Percentiles rank a stretch among this genome's conserved stretches.
Conservation (phyloP, 2,888 invertebrate species). For the Taenaris catops region DNA sequence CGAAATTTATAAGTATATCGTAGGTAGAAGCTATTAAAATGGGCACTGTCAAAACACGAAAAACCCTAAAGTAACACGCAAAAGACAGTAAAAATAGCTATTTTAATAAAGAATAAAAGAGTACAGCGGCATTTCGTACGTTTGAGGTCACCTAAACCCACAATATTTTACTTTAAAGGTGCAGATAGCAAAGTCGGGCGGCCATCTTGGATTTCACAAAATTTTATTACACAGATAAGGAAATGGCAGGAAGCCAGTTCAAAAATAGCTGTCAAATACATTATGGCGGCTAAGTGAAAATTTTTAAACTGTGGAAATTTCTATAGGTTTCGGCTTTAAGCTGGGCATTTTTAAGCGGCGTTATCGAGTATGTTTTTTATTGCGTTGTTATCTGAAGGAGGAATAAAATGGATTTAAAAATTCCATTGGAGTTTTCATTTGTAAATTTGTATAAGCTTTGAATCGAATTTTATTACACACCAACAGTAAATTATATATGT, state of each 20-base stretch:
- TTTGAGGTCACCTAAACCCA: constrained; percentile 18
- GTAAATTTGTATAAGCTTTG: too few relatives aligned
- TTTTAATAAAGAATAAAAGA: constrained; percentile 16
- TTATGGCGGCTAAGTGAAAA: constrained; percentile 23
- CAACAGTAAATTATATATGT: too few relatives aligned
- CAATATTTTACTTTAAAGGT: constrained; percentile 24
- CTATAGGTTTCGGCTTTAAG: constrained; percentile 7
- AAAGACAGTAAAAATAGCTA: background rate
- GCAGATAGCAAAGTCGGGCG: constrained; percentile 21
- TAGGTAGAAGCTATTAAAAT: background rate
- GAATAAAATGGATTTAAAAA: background rate
- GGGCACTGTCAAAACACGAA: background rate
- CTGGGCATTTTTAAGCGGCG: constrained; percentile 5
- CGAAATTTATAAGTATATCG: too few relatives aligned
- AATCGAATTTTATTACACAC: too few relatives aligned
- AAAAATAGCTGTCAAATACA: constrained; percentile 27
- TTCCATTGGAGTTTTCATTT: too few relatives aligned
- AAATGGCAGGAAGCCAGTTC: constrained; percentile 26
- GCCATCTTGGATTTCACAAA: constrained; percentile 31
- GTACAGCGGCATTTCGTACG: constrained; percentile 12
- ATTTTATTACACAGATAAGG: constrained; percentile 31
- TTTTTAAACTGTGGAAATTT: constrained; percentile 16
- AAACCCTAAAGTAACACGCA: background rate
- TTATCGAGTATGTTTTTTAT: constrained; percentile 5
- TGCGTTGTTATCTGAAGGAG: background rate